phyloP scores from a whole-genome alignment of 1,140 invertebrate species.

The Pseudomyrmex dendroicus region DNA sequence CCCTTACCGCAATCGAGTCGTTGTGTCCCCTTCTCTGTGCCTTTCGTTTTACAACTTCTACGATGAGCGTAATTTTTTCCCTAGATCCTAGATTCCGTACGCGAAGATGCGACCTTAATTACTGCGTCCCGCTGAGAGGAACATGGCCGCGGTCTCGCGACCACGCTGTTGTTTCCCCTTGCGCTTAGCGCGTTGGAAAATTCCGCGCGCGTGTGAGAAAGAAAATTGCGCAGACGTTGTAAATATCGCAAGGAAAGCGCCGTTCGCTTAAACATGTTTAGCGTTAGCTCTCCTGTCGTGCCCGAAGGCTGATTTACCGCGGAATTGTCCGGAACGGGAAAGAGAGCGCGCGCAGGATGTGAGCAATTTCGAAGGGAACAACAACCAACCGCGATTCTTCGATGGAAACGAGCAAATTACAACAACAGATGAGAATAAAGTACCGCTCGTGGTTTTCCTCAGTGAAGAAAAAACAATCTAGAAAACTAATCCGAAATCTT shows the following conservation, averaged over 20 bases:
- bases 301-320: constrained; percentile 19
- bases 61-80: constrained; percentile 53
- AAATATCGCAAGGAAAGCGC: constrained; percentile 41
- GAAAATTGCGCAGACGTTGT: constrained; percentile 31
- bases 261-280: constrained; percentile 13
- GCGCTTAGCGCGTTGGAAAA: constrained; percentile 35
- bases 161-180: constrained; percentile 27
- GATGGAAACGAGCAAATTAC: too few relatives aligned
- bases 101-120: constrained; percentile 62
- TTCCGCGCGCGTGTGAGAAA: constrained; percentile 41
- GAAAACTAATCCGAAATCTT: too few relatives aligned
- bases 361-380: constrained; percentile 8
- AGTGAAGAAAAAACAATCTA: not conserved
- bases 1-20: constrained; percentile 16
- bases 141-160: constrained; percentile 35
- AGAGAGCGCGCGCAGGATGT: not conserved
- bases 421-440: too few relatives aligned
- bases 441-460: not conserved
- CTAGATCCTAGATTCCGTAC: constrained; percentile 53
- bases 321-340: not conserved
- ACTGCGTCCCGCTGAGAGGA: constrained; percentile 58
- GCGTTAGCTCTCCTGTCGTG: constrained; percentile 1
- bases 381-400: too few relatives aligned
- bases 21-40: not conserved
- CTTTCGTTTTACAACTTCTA: constrained; percentile 30